Percentiles rank a stretch among this genome's conserved stretches.
phyloP scores from a whole-genome alignment of 2,888 invertebrate genomes.

The Orchesella flavescens region DNA sequence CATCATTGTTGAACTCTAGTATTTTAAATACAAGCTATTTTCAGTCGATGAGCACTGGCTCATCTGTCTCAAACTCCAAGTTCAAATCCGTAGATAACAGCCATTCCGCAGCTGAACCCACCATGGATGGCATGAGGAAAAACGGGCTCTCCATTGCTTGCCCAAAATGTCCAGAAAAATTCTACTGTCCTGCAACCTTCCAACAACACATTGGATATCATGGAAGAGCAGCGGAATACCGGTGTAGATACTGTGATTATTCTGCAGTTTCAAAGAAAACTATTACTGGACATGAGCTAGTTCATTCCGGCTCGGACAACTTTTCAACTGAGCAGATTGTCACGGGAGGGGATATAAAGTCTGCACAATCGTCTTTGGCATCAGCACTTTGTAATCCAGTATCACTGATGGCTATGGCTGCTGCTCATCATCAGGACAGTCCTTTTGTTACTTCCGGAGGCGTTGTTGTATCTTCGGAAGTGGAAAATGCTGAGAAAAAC shows the following conservation, averaged over 20 bases:
- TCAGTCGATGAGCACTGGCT: not conserved
- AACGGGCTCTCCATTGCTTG: conserved; percentile 58
- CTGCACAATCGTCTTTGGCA: conserved; percentile 6
- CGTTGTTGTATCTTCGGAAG: not conserved
- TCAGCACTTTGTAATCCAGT: conserved; percentile 39
- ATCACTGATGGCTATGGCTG: conserved; percentile 51
- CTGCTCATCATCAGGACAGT: conserved; percentile 45
- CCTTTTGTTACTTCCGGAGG: conserved; percentile 22
- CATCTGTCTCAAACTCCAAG: not conserved
- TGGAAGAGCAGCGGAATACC: conserved; percentile 78
- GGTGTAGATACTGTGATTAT: conserved; percentile 83
- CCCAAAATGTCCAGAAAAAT: conserved; percentile 81
- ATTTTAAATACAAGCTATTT: conserved; percentile 39
- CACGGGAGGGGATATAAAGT: not conserved
- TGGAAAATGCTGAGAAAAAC: conserved; percentile 19
- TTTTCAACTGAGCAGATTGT: not conserved
- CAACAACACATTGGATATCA: conserved; percentile 83
- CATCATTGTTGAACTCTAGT: conserved; percentile 19
- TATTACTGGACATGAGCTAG: conserved; percentile 79
- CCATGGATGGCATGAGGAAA: conserved; percentile 5
- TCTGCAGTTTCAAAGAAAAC: conserved; percentile 82
- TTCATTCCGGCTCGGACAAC: conserved; percentile 76
- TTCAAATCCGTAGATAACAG: conserved; percentile 10
- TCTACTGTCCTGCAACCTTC: conserved; percentile 82
- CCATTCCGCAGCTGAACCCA: not conserved